A percentile compares a stretch with the other conserved stretches of the same genome.
Evolutionary conservation across 2,113 vertebrate genomes (phyloP).

Genomic region (Percopsis transmontana): DNA sequence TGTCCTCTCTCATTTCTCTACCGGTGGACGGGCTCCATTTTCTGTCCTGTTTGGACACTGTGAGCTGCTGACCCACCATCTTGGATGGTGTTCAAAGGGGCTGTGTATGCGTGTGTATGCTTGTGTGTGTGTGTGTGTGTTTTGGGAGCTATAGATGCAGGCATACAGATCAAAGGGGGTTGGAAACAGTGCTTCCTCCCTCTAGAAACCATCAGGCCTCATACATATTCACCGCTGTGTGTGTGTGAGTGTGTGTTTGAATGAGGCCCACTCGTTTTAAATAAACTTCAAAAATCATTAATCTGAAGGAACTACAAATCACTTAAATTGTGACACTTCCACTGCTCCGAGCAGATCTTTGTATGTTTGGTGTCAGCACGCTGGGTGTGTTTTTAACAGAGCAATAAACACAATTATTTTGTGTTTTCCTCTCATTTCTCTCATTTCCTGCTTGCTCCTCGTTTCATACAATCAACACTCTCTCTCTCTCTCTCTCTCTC

Average conservation of each 20-base stretch:
- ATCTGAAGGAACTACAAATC: constrained; percentile 11
- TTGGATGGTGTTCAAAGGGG: constrained; percentile 66
- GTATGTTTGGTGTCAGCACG: background rate
- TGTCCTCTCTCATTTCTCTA: constrained; percentile 25
- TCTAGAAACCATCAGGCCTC: constrained; percentile 51
- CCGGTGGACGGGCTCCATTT: constrained; percentile 35
- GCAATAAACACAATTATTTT: background rate
- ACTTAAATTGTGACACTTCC: background rate
- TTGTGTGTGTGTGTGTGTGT: constrained; percentile 14
- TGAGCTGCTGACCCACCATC: constrained; percentile 34
- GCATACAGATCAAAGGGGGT: constrained; percentile 58
- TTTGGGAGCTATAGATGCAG: constrained; percentile 22
- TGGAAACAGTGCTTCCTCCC: constrained; percentile 58
- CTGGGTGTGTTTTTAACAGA: background rate
- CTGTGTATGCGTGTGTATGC: constrained; percentile 12
- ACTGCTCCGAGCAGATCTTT: background rate
- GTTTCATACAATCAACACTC: background rate
- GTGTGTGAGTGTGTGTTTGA: background rate
- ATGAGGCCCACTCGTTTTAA: constrained; percentile 13
- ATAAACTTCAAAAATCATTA: constrained; percentile 28
- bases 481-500: background rate
- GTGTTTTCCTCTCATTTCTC: background rate
- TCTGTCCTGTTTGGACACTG: constrained; percentile 35
- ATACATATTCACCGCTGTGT: constrained; percentile 54
- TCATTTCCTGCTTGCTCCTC: background rate